Evolutionary conservation across 2,888 invertebrate genomes (phyloP), one percentile per base, ranked within the genome.

Genomic region (Macropis europaea): DNA sequence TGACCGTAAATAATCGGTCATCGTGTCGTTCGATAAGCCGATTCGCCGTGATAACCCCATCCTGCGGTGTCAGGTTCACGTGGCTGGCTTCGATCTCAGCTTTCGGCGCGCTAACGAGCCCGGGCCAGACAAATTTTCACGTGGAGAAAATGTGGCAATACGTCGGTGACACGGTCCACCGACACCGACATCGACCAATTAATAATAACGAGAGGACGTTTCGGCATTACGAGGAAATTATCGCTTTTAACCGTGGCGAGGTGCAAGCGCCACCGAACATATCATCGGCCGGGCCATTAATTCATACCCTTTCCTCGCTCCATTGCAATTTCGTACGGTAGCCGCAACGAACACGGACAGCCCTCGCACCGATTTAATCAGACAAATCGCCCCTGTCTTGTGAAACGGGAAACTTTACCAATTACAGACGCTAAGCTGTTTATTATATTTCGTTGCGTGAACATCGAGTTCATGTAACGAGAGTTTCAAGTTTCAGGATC

Each of bases 151-250:
- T 24, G 47, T 60, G 43, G 45, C 78, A 52, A 57, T 61, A 50
- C 66, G 47, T 42, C 36, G 52, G 26, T 68, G 63, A 73, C 73
- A 68, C 73, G 80, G 70, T 19, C 73, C 69, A 50, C 43, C 57
- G 71, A 48, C n/a, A 40, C 73, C 71, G 73, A 70, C 74, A 77
- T 79, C 77, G 76, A 74, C 84, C 83, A 86, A 86, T 86, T 86
- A 86, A 85, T 86, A 86, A 85, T 86, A 86, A 86, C 84, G 83
- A 83, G 83, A 79, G 82, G 78, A 81, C 82, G 83, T 84, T 84
- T 78, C 82, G 76, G 82, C 81, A 86, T 87, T 84, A 84, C 79
- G 83, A 81, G 63, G 84, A 87, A 87, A 86, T 87, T 85, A 86
- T 87, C 83, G 84, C 80, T 87, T 84, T 84, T 84, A 87, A 86